Evolutionary conservation across 2,888 invertebrate species (phyloP).

Genomic region (Stegana nigrithorax): DNA sequence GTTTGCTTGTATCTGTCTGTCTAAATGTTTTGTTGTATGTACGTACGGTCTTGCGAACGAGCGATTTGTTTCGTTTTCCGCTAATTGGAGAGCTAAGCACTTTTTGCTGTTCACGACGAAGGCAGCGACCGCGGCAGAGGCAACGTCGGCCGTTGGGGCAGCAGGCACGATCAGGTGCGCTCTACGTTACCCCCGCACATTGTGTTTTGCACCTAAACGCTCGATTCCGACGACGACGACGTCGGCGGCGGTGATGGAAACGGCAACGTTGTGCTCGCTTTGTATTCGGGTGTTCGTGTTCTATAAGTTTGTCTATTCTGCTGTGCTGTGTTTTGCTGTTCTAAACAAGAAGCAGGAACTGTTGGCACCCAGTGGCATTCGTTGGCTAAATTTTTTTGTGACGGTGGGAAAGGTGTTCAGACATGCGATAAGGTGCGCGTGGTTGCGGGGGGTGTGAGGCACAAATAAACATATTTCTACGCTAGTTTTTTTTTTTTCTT

Average conservation of each 20-base stretch:
- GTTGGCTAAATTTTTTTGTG: not conserved
- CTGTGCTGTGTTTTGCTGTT: slow-evolving; percentile 27
- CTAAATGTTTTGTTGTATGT: too few relatives aligned
- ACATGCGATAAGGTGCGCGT: too few relatives aligned
- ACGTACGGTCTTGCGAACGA: slow-evolving; percentile 24
- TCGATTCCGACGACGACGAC: slow-evolving; percentile 2
- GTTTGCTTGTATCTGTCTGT: slow-evolving; percentile 1
- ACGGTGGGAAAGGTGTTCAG: slow-evolving; percentile 11
- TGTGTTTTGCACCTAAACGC: slow-evolving; percentile 7
- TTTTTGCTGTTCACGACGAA: not conserved
- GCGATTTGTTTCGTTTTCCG: slow-evolving; percentile 47
- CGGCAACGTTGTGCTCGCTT: too few relatives aligned
- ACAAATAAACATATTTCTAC: slow-evolving; percentile 53
- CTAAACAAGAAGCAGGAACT: slow-evolving; percentile 61
- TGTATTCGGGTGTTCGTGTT: slow-evolving; percentile 10
- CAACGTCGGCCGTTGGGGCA: slow-evolving; percentile 7
- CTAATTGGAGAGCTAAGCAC: slow-evolving; percentile 46
- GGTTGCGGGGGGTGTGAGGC: slow-evolving; percentile 25
- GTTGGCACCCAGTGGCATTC: slow-evolving; percentile 34
- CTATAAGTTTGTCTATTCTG: slow-evolving; percentile 22
- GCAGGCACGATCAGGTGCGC: slow-evolving; percentile 50
- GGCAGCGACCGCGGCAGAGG: slow-evolving; percentile 10
- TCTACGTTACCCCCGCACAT: slow-evolving; percentile 25
- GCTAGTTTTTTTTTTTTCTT: slow-evolving; percentile 34
- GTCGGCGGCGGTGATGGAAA: too few relatives aligned